Conservation (phyloP, 2,113 vertebrate genomes). For the Gymnorhina tibicen region DNA sequence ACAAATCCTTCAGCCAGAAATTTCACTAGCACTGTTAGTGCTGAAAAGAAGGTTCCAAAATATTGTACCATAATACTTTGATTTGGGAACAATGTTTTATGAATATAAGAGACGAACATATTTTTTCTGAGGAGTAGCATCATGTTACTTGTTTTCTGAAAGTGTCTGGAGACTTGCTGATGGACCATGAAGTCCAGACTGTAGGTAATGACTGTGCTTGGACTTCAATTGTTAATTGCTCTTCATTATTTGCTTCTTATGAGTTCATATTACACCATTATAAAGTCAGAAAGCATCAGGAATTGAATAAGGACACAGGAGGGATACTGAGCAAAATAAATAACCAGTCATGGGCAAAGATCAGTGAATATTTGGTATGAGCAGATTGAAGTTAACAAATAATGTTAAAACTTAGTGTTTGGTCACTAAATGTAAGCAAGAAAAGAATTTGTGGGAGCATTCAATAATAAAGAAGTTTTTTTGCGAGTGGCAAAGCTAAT, state of each 20-base stretch:
- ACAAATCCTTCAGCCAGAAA: not conserved
- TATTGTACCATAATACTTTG: not conserved
- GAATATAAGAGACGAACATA: not conserved
- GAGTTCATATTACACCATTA: not conserved
- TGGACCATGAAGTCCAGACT: not conserved
- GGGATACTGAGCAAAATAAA: not conserved
- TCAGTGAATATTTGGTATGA: not conserved
- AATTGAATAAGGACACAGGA: not conserved
- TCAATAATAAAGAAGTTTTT: not conserved
- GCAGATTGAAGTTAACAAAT: not conserved
- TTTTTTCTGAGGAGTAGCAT: not conserved
- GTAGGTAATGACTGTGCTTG: not conserved
- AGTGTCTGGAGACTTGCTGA: not conserved
- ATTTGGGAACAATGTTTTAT: not conserved
- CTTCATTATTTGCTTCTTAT: conserved; percentile 11
- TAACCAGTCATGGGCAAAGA: not conserved
- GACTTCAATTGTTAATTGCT: not conserved
- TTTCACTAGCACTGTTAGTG: not conserved
- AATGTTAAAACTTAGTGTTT: not conserved
- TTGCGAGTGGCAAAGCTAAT: not conserved
- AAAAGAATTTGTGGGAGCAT: not conserved
- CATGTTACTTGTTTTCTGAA: not conserved
- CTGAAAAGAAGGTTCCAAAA: not conserved
- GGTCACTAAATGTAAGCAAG: not conserved
- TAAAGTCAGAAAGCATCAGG: conserved; percentile 4